These are phyloP conservation scores for Pholis gunnellus DNA, from an alignment of 2,113 vertebrate species.

Conservation along the genomic window DNA sequence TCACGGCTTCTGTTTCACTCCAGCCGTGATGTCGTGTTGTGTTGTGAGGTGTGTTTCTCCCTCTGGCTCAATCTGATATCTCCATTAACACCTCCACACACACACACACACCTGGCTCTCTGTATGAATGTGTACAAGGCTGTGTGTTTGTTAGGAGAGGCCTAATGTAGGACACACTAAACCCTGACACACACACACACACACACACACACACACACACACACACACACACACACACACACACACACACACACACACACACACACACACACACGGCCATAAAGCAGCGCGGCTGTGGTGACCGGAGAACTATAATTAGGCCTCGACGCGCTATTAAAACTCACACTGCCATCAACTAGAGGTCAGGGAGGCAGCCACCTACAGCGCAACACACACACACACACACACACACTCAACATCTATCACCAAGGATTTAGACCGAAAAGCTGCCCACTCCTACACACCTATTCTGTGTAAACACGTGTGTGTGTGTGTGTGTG, in stretches of 20 bases:
- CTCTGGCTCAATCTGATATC: conserved; percentile 76
- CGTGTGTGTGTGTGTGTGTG: conserved; percentile 30
- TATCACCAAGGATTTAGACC: conserved; percentile 55
- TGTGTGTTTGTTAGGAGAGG: conserved; percentile 66
- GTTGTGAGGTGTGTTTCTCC: conserved; percentile 56
- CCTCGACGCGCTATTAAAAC: conserved; percentile 81
- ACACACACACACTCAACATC: conserved; percentile 45
- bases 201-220: conserved; percentile 51
- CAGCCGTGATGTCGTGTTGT: conserved; percentile 43
- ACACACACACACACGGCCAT: conserved; percentile 55
- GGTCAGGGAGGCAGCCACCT: conserved; percentile 80
- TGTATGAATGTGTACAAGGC: conserved; percentile 22
- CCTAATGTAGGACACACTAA: conserved; percentile 72
- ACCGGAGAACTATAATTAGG: conserved; percentile 82
- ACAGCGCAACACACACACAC: conserved; percentile 54
- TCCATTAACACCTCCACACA: conserved; percentile 77
- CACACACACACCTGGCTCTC: conserved; percentile 51
- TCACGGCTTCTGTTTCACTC: conserved; percentile 63
- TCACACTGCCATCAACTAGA: conserved; percentile 75
- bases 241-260: conserved; percentile 54
- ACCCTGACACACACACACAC: conserved; percentile 56
- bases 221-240: conserved; percentile 55
- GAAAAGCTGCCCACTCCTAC: conserved; percentile 52
- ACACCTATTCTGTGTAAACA: conserved; percentile 57
- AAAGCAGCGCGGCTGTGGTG: conserved; percentile 69